Percentiles rank a stretch among this genome's conserved stretches.
These are phyloP conservation scores for Noctua fimbriata DNA, from an alignment of 2,888 invertebrate species.

Conservation along the genomic window DNA sequence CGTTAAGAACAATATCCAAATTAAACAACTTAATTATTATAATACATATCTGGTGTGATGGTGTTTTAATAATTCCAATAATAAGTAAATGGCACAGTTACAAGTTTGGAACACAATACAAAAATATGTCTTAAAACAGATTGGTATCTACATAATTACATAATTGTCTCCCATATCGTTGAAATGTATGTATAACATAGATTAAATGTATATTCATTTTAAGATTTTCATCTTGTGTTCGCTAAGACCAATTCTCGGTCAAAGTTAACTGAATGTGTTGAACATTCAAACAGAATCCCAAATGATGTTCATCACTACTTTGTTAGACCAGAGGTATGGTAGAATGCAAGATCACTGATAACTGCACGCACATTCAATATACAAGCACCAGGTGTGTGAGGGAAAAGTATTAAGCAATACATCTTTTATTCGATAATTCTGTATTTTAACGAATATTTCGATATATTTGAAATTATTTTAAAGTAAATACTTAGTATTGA, in stretches of 20 bases:
- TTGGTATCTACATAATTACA: neutral
- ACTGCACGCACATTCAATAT: neutral
- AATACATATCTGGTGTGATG: neutral
- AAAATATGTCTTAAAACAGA: neutral
- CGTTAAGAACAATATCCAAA: neutral
- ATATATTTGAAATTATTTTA: conserved; percentile 17
- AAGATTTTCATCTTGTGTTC: neutral
- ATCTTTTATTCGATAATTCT: neutral
- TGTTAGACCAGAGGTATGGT: neutral
- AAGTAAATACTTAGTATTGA: conserved; percentile 2
- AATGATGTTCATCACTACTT: neutral
- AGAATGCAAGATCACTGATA: neutral
- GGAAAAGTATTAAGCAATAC: neutral
- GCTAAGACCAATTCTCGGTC: neutral
- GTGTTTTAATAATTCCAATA: neutral
- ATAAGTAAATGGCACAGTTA: conserved; percentile 14
- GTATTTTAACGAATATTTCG: conserved; percentile 13
- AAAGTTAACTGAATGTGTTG: neutral
- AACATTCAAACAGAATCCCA: conserved; percentile 4
- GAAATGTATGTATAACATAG: neutral
- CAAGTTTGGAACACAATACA: neutral
- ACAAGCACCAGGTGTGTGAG: neutral
- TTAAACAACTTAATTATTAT: neutral
- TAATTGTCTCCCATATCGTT: neutral
- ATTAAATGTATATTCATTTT: neutral